Evolutionary conservation across 2,797 vertebrate species (phyloP), one percentile per base, ranked within the genome.

Genomic region (Podarcis siculus): DNA sequence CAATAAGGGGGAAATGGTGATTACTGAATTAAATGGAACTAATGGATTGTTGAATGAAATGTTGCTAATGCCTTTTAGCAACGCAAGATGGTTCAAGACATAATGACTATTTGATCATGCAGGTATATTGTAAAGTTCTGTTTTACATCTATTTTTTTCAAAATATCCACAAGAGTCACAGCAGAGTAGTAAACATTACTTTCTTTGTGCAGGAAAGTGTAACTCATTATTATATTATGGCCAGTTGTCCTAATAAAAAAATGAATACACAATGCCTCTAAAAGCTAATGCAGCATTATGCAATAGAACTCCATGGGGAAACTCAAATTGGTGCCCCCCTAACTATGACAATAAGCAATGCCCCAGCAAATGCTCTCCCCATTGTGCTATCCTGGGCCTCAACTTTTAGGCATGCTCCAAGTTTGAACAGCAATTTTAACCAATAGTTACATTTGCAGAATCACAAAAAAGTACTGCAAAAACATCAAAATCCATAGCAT

Each of bases 31-130:
- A 55, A 55, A 55, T 55, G 49, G 49, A 55, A 55, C 13, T 55
- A 55, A 55, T 55, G 49, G 35, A 37, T 90, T 69, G 69, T 58
- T 78, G 64, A 78, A 71, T 30, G 25, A 85, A 80, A 86, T 66
- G 58, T 82, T 85, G 71, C 89, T 66, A 82, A 76, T n/a, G 55
- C 13, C 27, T 3, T 45, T 69, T 64, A 25, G 15, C 58, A 25
- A 42, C 32, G 27, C 42, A 71, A 8, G 37, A 8, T 67, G 77
- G 17, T 75, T 85, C 58, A 79, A 80, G 67, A 30, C 25, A 67
- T 17, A 35, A 85, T 35, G 69, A 80, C 12, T 35, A 72, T 61
- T 45, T 5, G 13, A 64, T 45, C 82, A 81, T 73, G 87, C 67
- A 75, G 71, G 23, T 58, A 64, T 55, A 83, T 32, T 42, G 27